phyloP scores from a whole-genome alignment of 2,888 invertebrate genomes.

The Perizoma affinitatum region DNA sequence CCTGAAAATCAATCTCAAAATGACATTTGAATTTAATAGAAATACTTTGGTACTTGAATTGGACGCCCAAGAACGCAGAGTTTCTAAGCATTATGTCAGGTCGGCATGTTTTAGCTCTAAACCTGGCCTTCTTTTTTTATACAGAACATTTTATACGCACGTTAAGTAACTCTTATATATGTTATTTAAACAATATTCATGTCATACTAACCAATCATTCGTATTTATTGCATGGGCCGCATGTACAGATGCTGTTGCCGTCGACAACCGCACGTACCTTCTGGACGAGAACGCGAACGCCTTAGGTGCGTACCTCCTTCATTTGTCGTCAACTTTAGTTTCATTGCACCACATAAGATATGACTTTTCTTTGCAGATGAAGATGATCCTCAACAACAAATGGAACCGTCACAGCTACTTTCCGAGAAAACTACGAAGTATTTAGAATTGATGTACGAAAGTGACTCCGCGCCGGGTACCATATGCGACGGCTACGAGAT shows the following conservation, averaged over 20 bases:
- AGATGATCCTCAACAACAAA: slow-evolving; percentile 67
- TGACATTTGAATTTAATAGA: too few species aligned
- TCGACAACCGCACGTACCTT: slow-evolving; percentile 91
- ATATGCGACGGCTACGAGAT: slow-evolving; percentile 86
- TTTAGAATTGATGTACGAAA: slow-evolving; percentile 86
- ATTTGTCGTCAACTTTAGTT: slow-evolving; percentile 1
- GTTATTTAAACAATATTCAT: neutral
- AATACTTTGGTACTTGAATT: too few species aligned
- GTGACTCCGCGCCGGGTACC: slow-evolving; percentile 69
- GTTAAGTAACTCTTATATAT: neutral
- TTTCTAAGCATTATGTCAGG: too few species aligned
- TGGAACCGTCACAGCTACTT: slow-evolving; percentile 72
- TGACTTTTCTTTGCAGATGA: slow-evolving; percentile 57
- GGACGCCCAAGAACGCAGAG: too few species aligned
- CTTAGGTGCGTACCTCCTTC: slow-evolving; percentile 66
- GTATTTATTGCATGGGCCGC: slow-evolving; percentile 68
- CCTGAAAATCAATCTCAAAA: too few species aligned
- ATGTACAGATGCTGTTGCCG: slow-evolving; percentile 88
- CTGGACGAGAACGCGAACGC: slow-evolving; percentile 89
- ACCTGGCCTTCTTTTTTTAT: too few species aligned
- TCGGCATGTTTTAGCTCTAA: too few species aligned
- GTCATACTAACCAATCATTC: slow-evolving; percentile 49
- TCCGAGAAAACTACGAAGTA: slow-evolving; percentile 84
- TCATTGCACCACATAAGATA: slow-evolving; percentile 8
- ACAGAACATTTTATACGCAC: neutral